A percentile compares a stretch with the other conserved stretches of the same genome.
Evolutionary conservation across 2,113 vertebrate genomes (phyloP).

Genomic region (Channa argus): DNA sequence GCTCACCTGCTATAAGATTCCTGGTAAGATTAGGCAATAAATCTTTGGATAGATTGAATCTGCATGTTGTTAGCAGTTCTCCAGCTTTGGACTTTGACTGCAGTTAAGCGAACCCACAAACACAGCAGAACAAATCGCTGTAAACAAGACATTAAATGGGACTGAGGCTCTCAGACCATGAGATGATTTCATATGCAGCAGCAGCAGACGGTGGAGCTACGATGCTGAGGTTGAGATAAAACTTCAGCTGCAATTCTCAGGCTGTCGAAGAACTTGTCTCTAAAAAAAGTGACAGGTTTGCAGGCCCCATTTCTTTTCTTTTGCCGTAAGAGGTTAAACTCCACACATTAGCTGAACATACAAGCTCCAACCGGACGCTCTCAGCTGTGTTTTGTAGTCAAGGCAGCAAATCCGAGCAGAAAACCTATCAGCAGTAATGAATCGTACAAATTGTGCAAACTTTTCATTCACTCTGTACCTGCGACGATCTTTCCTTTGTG

Average conservation of each 20-base stretch:
- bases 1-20: neutral
- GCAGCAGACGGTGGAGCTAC: neutral
- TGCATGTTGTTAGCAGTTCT: neutral
- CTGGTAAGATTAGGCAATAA: neutral
- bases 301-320: constrained; percentile 15
- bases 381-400: constrained; percentile 35
- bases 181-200: neutral
- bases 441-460: too few relatives aligned
- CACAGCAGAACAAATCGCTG: neutral
- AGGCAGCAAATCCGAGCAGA: too few relatives aligned
- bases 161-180: neutral
- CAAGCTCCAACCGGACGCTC: neutral
- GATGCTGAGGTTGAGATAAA: neutral
- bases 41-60: neutral
- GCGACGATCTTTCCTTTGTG: too few relatives aligned
- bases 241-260: neutral
- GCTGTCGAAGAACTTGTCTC: constrained; percentile 5
- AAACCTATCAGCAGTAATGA: too few relatives aligned
- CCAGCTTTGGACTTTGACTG: neutral
- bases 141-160: neutral
- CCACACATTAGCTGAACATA: constrained; percentile 2
- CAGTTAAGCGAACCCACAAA: neutral
- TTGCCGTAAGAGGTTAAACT: constrained; percentile 34
- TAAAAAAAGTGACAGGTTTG: neutral
- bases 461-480: too few relatives aligned